A percentile compares a stretch with the other conserved stretches of the same genome.
Evolutionary conservation across 2,888 invertebrate genomes (phyloP).

Genomic region (Autographa gamma): DNA sequence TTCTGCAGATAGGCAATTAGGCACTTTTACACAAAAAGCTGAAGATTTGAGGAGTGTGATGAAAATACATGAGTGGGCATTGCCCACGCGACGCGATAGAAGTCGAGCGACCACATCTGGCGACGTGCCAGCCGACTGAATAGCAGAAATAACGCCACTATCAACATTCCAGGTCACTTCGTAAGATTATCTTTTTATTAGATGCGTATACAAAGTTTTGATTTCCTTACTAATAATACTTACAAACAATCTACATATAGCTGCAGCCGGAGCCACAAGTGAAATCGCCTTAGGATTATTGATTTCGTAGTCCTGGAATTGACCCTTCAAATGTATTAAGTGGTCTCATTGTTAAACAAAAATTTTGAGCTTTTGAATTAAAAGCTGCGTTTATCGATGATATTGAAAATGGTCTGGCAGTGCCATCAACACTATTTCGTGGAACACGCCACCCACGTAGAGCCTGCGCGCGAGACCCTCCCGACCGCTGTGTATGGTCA

Average conservation of each 20-base stretch:
- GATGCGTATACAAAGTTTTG: conserved; percentile 61
- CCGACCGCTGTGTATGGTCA: conserved; percentile 64
- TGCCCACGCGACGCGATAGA: conserved; percentile 75
- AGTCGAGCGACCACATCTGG: conserved; percentile 81
- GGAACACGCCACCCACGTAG: conserved; percentile 86
- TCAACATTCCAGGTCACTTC: conserved; percentile 88
- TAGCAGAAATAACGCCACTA: conserved; percentile 87
- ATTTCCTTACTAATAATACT: conserved; percentile 58
- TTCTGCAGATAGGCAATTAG: conserved; percentile 14
- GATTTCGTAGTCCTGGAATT: background rate
- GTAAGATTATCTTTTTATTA: conserved; percentile 83
- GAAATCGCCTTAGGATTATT: background rate
- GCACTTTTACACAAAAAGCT: conserved; percentile 39
- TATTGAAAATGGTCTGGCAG: conserved; percentile 66
- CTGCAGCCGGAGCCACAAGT: background rate
- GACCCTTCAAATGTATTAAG: background rate
- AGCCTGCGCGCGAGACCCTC: conserved; percentile 66
- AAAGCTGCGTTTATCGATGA: conserved; percentile 65
- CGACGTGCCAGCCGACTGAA: conserved; percentile 81
- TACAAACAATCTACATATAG: conserved; percentile 34
- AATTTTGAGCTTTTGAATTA: background rate
- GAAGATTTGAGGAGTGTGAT: conserved; percentile 60
- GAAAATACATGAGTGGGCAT: conserved; percentile 76
- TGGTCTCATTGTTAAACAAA: background rate
- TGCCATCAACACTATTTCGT: conserved; percentile 79